Conservation (phyloP, 2,113 vertebrate genomes). For the Phycodurus eques region DNA sequence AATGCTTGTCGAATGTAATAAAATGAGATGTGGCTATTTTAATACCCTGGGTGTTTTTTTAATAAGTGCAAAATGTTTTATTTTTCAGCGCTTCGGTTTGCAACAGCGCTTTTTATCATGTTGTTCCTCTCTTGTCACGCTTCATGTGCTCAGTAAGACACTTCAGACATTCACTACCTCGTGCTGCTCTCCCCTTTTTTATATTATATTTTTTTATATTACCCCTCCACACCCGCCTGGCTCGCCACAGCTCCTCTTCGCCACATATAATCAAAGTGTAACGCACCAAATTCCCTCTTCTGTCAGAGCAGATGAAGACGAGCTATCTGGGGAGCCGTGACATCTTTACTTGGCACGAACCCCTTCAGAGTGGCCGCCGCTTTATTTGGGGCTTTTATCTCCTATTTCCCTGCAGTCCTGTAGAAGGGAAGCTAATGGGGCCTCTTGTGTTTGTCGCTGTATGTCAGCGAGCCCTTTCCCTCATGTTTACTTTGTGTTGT, state of each 20-base stretch:
- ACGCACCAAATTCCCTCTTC: conserved; percentile 17
- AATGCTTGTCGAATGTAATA: conserved; percentile 12
- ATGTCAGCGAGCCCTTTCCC: background rate
- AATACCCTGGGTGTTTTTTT: conserved; percentile 11
- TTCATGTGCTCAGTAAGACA: conserved; percentile 14
- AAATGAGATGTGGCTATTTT: conserved; percentile 17
- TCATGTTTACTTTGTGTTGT: background rate
- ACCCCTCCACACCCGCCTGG: conserved; percentile 6
- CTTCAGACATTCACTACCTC: conserved; percentile 15
- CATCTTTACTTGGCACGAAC: conserved; percentile 7
- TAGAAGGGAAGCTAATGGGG: background rate
- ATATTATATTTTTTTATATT: background rate
- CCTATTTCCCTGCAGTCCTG: conserved; percentile 13
- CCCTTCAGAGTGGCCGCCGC: background rate
- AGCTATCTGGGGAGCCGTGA: conserved; percentile 30
- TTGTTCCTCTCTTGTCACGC: conserved; percentile 1
- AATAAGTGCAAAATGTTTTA: background rate
- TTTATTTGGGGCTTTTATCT: conserved; percentile 8
- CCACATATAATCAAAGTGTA: conserved; percentile 20
- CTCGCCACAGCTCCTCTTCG: conserved; percentile 19
- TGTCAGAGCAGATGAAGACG: conserved; percentile 34
- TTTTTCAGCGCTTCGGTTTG: background rate
- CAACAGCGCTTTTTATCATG: background rate
- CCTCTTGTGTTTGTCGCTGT: background rate
- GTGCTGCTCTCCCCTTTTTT: conserved; percentile 20